Evolutionary conservation across 2,888 invertebrate species (phyloP), one percentile per base, ranked within the genome.

Genomic region (Antheraea assamensis): DNA sequence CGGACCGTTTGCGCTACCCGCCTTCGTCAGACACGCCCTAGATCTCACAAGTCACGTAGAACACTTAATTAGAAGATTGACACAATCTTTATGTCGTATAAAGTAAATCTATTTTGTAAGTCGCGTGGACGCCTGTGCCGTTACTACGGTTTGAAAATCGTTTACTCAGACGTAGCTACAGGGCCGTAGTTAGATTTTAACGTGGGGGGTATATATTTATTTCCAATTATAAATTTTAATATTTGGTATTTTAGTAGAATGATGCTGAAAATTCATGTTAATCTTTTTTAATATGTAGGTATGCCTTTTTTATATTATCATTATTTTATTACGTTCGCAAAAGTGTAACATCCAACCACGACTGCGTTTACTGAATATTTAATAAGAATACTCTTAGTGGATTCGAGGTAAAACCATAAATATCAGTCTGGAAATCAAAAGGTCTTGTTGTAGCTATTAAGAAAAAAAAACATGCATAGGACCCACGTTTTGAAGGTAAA

Each of bases 1-100:
- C 93, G 90, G 87, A 87, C 91, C 89, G 92, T 89, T 90, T 85
- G 90, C 82, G 85, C 89, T 91, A 89, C 88, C 92, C 93, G 89
- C 92, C 93, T 88, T 88, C 77, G 76, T 82, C 89, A 85, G 93
- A 93, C 94, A 93, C 94, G 93, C 94, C 94, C 92, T 91, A 88
- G 89, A 81, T 90, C 87, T 87, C 78, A 83, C 78, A 81, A 88
- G 80, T 85, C 81, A 86, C 83, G 83, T 79, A 89, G 88, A 89
- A 93, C 75, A 47, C 83, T 83, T 92, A 92, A 93, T 93, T 91
- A 92, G 80, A 81, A 81, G 30, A 64, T 64, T 30, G 61, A 64
- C 17, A 64, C 15, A 64, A 27, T 27, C 4, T 21, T 64, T 64
- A 30, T 15, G 27, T 30, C 27, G 5, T 30, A 64, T 61, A 27